Evolutionary conservation across 2,797 vertebrate species (phyloP).

Genomic region (Phoxinus dragarum): DNA sequence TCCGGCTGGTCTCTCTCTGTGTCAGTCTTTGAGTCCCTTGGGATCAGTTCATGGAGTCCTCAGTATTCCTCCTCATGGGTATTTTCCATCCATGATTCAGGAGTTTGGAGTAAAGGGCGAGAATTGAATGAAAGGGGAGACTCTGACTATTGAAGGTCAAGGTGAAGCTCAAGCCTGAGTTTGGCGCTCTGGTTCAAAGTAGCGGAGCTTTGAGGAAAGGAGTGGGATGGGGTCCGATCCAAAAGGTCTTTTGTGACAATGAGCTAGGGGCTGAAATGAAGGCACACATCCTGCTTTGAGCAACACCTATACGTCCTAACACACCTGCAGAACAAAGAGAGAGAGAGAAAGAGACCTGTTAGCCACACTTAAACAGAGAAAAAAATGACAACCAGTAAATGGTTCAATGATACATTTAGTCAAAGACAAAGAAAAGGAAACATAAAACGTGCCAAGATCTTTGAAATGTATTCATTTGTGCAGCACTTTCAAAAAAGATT

Average conservation of each 20-base stretch:
- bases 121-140: constrained; percentile 79
- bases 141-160: constrained; percentile 66
- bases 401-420: background rate
- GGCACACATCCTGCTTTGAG: constrained; percentile 94
- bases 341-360: constrained; percentile 34
- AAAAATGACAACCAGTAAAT: constrained; percentile 33
- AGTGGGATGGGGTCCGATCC: constrained; percentile 60
- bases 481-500: too few species aligned
- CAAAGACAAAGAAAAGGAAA: background rate
- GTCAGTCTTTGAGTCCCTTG: constrained; percentile 63
- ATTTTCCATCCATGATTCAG: constrained; percentile 61
- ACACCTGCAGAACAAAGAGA: constrained; percentile 85
- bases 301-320: constrained; percentile 86
- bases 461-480: background rate
- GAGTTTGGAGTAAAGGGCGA: constrained; percentile 64
- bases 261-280: constrained; percentile 97
- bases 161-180: constrained; percentile 55
- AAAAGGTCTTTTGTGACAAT: constrained; percentile 85
- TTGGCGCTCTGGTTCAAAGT: constrained; percentile 26
- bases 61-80: constrained; percentile 73
- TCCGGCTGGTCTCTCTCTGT: constrained; percentile 50
- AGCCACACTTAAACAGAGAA: constrained; percentile 31
- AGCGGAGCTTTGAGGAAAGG: constrained; percentile 38
- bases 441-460: background rate
- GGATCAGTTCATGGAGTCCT: constrained; percentile 83